Evolutionary conservation across 2,113 vertebrate species (phyloP).

Genomic region (Aix galericulata): DNA sequence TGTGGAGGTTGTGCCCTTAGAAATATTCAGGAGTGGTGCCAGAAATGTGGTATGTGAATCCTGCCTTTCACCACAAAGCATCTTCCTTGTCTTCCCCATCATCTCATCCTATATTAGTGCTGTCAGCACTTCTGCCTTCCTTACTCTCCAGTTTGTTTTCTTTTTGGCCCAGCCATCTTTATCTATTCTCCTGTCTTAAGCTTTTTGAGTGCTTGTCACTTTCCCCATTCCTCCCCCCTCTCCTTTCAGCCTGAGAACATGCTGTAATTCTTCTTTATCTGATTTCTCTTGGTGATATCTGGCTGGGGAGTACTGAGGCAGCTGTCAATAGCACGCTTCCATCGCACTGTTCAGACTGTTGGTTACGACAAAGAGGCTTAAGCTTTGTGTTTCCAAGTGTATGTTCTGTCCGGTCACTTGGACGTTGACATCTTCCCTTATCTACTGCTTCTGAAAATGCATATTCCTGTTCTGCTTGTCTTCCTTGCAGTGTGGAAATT

Average conservation of each 20-base stretch:
- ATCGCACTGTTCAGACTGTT: not conserved
- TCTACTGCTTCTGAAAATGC: not conserved
- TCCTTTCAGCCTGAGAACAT: not conserved
- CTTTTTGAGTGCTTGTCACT: slow-evolving; percentile 7
- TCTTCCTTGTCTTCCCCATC: slow-evolving; percentile 29
- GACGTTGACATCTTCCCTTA: not conserved
- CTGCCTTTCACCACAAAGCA: not conserved
- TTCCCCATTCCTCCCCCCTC: rapidly evolving
- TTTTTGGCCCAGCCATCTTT: not conserved
- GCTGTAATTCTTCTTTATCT: not conserved
- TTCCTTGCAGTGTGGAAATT: not conserved
- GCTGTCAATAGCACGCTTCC: not conserved
- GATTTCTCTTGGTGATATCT: not conserved
- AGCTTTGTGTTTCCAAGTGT: not conserved
- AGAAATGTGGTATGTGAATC: slow-evolving; percentile 7
- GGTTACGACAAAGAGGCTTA: not conserved
- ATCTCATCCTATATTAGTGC: slow-evolving; percentile 11
- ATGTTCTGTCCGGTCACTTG: not conserved
- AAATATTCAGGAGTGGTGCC: slow-evolving; percentile 4
- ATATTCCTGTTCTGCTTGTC: not conserved
- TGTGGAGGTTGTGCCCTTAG: not conserved
- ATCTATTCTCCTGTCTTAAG: not conserved
- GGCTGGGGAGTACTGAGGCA: not conserved
- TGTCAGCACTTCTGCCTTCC: slow-evolving; percentile 34
- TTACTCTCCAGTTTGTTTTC: slow-evolving; percentile 22